These are phyloP conservation scores for Ceratosolen solmsi DNA, from an alignment of 1,140 invertebrate genomes.

Conservation along the genomic window DNA sequence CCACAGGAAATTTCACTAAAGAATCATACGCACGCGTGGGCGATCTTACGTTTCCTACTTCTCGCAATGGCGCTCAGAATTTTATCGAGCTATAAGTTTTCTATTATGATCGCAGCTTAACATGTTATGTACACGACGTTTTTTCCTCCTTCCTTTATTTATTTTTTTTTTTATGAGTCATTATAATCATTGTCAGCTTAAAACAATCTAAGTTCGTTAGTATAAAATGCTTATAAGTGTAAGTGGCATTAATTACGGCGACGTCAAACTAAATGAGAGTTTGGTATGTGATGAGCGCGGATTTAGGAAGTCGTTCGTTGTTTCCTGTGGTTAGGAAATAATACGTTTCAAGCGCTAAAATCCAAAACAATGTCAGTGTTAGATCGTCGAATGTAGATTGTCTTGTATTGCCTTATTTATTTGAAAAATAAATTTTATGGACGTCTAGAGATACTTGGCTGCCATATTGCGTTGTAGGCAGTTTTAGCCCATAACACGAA, in stretches of 20 bases:
- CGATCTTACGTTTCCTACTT: slow-evolving; percentile 24
- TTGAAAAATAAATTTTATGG: neutral
- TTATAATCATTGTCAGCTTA: neutral
- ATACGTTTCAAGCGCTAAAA: neutral
- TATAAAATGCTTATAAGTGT: neutral
- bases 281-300: neutral
- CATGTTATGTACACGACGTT: neutral
- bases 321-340: neutral
- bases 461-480: neutral
- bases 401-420: neutral
- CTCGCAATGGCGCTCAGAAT: slow-evolving; percentile 54
- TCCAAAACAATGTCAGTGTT: neutral
- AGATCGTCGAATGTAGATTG: neutral
- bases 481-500: neutral
- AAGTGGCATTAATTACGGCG: slow-evolving; percentile 10
- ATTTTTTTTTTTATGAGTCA: slow-evolving; percentile 31
- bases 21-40: slow-evolving; percentile 25
- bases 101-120: slow-evolving; percentile 60
- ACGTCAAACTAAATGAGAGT: neutral
- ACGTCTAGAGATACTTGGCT: neutral
- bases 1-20: slow-evolving; percentile 37
- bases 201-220: neutral
- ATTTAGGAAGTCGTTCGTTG: slow-evolving; percentile 39
- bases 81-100: slow-evolving; percentile 26
- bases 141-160: neutral